Percentiles rank a stretch among this genome's conserved stretches.
These are phyloP conservation scores for Cheumatopsyche charites DNA, from an alignment of 1,140 invertebrate genomes.

Conservation along the genomic window DNA sequence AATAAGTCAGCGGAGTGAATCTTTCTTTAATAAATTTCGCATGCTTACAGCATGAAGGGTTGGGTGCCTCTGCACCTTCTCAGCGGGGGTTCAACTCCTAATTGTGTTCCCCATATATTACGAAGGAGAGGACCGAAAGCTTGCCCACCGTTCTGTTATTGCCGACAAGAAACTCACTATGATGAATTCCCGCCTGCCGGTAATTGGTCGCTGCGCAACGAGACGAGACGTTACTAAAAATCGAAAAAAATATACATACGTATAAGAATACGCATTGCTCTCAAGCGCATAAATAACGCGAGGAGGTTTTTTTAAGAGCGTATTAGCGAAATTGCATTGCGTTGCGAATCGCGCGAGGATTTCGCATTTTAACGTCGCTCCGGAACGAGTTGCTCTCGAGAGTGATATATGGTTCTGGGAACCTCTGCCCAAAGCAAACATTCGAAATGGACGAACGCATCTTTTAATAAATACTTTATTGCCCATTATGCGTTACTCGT, in stretches of 20 bases:
- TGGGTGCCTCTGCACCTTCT: slow-evolving; percentile 25
- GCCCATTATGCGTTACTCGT: slow-evolving; percentile 16
- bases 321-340: slow-evolving; percentile 16
- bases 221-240: too few species aligned
- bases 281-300: not conserved
- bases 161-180: slow-evolving; percentile 12
- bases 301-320: slow-evolving; percentile 8
- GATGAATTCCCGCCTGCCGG: slow-evolving; percentile 17
- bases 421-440: slow-evolving; percentile 27
- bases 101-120: slow-evolving; percentile 48
- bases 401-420: slow-evolving; percentile 34
- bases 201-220: slow-evolving; percentile 10
- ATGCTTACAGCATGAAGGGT: slow-evolving; percentile 1
- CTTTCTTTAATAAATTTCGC: slow-evolving; percentile 10
- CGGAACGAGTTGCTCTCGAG: not conserved
- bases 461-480: slow-evolving; percentile 34
- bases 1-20: too few species aligned
- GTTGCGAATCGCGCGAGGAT: slow-evolving; percentile 18
- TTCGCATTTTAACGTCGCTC: not conserved
- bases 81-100: slow-evolving; percentile 42
- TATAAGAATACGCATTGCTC: not conserved
- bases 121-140: slow-evolving; percentile 1
- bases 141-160: slow-evolving; percentile 28
- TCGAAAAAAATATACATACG: not conserved
- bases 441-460: slow-evolving; percentile 20